Conservation (phyloP, 2,888 invertebrate species). For the Fragum whitleyi region DNA sequence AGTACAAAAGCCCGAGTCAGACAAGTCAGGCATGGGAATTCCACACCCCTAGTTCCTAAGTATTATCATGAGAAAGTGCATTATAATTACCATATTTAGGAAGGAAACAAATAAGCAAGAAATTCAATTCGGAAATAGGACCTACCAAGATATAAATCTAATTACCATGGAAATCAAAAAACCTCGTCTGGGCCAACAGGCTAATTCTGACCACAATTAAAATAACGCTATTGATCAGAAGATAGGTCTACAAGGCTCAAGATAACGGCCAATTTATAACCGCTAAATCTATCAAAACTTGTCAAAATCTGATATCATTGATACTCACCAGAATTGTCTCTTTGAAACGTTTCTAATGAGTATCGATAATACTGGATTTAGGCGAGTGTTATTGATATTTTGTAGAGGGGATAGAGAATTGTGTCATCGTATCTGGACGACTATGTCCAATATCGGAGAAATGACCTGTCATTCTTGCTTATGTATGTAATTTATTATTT, state of each 20-base stretch:
- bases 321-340: background rate
- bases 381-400: background rate
- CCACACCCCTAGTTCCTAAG: too few species aligned
- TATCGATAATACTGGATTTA: background rate
- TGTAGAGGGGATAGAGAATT: background rate
- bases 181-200: background rate
- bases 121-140: background rate
- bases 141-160: background rate
- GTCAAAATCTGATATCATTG: background rate
- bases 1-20: too few species aligned
- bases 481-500: background rate
- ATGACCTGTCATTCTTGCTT: conserved; percentile 1
- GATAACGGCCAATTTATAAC: background rate
- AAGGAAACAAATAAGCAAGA: background rate
- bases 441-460: background rate
- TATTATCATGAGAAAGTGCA: too few species aligned
- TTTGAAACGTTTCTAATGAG: background rate
- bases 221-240: conserved; percentile 6
- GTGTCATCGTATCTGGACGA: background rate
- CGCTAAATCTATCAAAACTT: background rate
- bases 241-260: background rate
- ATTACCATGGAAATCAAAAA: conserved; percentile 6
- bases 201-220: conserved; percentile 12
- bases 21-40: too few species aligned
- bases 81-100: background rate